phyloP scores from a whole-genome alignment of 2,113 vertebrate species.

The Trichechus manatus region DNA sequence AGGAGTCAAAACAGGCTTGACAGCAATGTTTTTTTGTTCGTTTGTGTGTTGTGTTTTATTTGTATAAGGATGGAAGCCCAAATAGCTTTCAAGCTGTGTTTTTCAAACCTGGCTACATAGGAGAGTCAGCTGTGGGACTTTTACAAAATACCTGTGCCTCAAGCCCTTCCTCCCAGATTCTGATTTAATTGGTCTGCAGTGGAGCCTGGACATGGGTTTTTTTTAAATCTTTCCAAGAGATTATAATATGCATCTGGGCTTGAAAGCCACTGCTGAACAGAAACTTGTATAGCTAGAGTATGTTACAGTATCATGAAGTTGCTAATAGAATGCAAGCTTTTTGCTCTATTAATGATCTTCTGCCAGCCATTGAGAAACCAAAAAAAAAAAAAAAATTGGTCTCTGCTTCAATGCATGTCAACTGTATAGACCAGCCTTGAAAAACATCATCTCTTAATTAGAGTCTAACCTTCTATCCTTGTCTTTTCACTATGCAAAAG shows the following conservation, averaged over 20 bases:
- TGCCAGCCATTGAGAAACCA: conserved; percentile 2
- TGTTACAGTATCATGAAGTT: neutral
- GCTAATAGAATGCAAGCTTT: conserved; percentile 11
- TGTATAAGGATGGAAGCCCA: neutral
- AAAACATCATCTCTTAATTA: conserved; percentile 75
- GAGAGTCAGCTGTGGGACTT: neutral
- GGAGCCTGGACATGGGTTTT: neutral
- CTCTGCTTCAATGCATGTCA: neutral
- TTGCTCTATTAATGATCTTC: conserved; percentile 44
- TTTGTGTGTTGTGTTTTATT: neutral
- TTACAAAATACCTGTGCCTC: neutral
- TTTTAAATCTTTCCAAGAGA: neutral
- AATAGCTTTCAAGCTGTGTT: accelerated
- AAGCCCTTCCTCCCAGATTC: neutral
- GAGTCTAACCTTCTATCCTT: conserved; percentile 6
- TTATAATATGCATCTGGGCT: neutral
- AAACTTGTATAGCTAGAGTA: neutral
- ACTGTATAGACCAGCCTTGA: conserved; percentile 60
- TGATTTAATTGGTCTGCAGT: neutral
- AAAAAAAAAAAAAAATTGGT: neutral
- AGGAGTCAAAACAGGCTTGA: neutral
- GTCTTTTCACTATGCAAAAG: neutral
- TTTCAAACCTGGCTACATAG: neutral
- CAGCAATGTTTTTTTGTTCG: neutral
- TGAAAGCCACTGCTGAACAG: neutral